Evolutionary conservation across 1,140 invertebrate genomes (phyloP), one percentile per base, ranked within the genome.

Genomic region (Bacillus rossius): DNA sequence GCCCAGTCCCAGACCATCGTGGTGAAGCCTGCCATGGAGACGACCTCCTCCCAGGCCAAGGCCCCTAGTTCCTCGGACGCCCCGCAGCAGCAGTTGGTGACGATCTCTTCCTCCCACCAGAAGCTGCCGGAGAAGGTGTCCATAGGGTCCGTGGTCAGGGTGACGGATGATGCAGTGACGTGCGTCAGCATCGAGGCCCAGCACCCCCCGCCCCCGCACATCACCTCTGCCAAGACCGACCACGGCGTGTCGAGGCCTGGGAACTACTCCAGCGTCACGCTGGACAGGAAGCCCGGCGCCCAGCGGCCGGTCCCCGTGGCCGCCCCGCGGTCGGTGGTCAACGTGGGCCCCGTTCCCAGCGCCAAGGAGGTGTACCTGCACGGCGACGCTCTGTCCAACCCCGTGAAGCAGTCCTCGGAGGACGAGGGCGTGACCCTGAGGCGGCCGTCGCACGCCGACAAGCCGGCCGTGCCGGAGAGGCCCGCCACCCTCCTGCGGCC

Each of bases 291-390:
- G 22, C 29, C 29, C 4, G 13, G 19, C 41, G 16, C 14, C 17
- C 55, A 57, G 49, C n/a, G 47, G 20, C 55, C 34, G 25, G 22
- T 42, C 41, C 52, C 52, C 19, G 43, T 57, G 34, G 55, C 55
- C 34, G 55, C 55, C 16, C 55, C 55, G 16, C 25, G 55, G 17
- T 49, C 14, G 13, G 48, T 29, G 13, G 16, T 57, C 8, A 57
- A 57, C 37, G 38, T 49, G 16, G 37, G 16, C n/a, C 1, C 16
- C 29, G 41, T 23, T 37, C 29, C 29, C 5, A 34, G 29, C 10
- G 29, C 43, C 10, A 45, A 20, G 17, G 23, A 25, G 17, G 23
- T 45, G 43, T 19, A 45, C n/a, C 17, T 20, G 17, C 43, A 45
- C 43, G 43, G 43, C 8, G 43, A 45, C 13, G 17, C 26, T 37